A percentile compares a stretch with the other conserved stretches of the same genome.
Evolutionary conservation across 2,888 invertebrate species (phyloP).

Genomic region (Parochlus steinenii): DNA sequence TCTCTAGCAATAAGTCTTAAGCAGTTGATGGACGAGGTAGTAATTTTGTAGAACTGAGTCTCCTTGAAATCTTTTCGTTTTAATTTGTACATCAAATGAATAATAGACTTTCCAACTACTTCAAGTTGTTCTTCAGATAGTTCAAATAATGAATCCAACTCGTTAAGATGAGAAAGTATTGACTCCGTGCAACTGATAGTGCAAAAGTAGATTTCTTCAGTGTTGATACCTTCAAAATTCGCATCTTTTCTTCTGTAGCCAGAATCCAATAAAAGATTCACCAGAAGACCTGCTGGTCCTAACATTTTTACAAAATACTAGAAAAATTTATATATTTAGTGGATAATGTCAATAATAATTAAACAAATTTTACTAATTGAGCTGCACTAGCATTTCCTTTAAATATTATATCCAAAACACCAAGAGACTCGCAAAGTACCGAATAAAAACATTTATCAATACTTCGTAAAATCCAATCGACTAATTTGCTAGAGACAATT

Average conservation of each 20-base stretch:
- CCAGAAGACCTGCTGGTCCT: constrained; percentile 15
- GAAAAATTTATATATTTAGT: no score
- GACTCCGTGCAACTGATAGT: constrained; percentile 17
- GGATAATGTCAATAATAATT: no score
- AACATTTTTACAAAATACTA: constrained; percentile 17
- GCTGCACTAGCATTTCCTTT: constrained; percentile 15
- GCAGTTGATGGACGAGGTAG: constrained; percentile 22
- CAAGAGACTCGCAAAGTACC: constrained; percentile 17
- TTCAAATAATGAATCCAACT: background rate
- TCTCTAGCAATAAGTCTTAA: constrained; percentile 24
- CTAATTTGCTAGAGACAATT: constrained; percentile 25
- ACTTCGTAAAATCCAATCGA: constrained; percentile 33
- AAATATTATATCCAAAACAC: constrained; percentile 17
- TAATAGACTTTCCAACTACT: constrained; percentile 2
- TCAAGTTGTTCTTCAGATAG: background rate
- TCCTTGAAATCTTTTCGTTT: constrained; percentile 4
- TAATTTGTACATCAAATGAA: constrained; percentile 6
- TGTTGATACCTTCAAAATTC: constrained; percentile 14
- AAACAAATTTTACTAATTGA: background rate
- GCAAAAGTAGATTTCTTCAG: constrained; percentile 17
- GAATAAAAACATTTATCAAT: constrained; percentile 20
- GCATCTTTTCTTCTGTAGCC: no score
- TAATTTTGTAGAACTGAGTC: background rate
- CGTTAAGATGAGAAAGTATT: constrained; percentile 13
- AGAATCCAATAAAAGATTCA: constrained; percentile 12